These are phyloP conservation scores for Eilema caniola DNA, from an alignment of 2,888 invertebrate genomes.

Conservation along the genomic window DNA sequence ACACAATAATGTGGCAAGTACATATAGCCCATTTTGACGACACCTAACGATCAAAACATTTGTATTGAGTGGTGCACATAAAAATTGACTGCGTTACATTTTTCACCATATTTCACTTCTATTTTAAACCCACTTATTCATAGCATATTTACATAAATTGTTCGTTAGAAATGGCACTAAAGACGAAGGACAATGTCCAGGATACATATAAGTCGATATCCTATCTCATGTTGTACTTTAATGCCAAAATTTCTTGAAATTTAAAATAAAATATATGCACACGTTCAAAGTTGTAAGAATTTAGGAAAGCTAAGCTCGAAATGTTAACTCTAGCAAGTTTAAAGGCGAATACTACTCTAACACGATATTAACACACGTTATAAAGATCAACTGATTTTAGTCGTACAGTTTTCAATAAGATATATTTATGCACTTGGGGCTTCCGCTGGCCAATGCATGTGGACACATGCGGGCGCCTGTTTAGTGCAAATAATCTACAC, in stretches of 20 bases:
- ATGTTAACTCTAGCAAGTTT: slow-evolving; percentile 58
- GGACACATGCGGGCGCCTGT: too few species aligned
- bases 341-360: slow-evolving; percentile 50
- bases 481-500: too few species aligned
- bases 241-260: slow-evolving; percentile 37
- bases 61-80: slow-evolving; percentile 67
- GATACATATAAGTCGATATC: slow-evolving; percentile 37
- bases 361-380: slow-evolving; percentile 42
- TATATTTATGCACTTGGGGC: neutral
- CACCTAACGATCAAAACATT: slow-evolving; percentile 56
- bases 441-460: too few species aligned
- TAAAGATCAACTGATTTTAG: slow-evolving; percentile 42
- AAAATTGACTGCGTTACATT: slow-evolving; percentile 83
- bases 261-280: neutral
- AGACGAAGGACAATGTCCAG: slow-evolving; percentile 46
- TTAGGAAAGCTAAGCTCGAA: slow-evolving; percentile 68
- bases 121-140: slow-evolving; percentile 45
- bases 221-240: slow-evolving; percentile 50
- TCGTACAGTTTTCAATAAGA: slow-evolving; percentile 35
- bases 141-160: slow-evolving; percentile 71
- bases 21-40: slow-evolving; percentile 56
- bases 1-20: slow-evolving; percentile 74
- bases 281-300: slow-evolving; percentile 28
- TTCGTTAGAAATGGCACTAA: slow-evolving; percentile 75
- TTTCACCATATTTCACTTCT: slow-evolving; percentile 64